These are phyloP conservation scores for Myotis planiceps DNA, from an alignment of 2,797 vertebrate species.

Conservation along the genomic window DNA sequence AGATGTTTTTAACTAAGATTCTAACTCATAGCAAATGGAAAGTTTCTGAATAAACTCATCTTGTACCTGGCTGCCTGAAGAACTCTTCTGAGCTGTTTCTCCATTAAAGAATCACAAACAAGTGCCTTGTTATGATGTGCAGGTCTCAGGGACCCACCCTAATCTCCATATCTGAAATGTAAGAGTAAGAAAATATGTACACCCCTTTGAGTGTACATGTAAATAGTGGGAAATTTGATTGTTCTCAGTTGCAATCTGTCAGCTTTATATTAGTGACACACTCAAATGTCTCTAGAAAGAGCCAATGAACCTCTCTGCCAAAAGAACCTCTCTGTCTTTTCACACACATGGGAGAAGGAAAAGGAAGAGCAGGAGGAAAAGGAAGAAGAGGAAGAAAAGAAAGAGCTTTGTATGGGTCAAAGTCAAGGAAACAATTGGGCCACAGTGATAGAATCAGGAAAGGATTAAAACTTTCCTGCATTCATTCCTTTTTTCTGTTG, in stretches of 20 bases:
- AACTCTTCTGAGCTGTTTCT: background rate
- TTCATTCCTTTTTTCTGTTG: background rate
- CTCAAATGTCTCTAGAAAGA: background rate
- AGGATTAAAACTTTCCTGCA: background rate
- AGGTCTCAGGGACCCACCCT: background rate
- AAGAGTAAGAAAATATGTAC: background rate
- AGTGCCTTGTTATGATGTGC: background rate
- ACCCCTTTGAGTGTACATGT: background rate
- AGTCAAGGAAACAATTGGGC: background rate
- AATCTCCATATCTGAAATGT: background rate
- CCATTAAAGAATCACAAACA: background rate
- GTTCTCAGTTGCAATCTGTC: background rate
- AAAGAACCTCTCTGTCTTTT: background rate
- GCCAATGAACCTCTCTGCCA: background rate
- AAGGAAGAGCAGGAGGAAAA: background rate
- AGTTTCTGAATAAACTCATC: background rate
- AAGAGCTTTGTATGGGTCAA: background rate
- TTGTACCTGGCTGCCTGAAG: background rate
- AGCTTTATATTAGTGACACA: background rate
- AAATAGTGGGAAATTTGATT: background rate
- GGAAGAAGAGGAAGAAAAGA: background rate
- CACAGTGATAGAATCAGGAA: background rate
- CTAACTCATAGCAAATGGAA: background rate
- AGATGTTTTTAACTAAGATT: background rate
- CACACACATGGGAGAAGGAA: background rate